phyloP scores from a whole-genome alignment of 2,888 invertebrate species.

The Acleris laterana region DNA sequence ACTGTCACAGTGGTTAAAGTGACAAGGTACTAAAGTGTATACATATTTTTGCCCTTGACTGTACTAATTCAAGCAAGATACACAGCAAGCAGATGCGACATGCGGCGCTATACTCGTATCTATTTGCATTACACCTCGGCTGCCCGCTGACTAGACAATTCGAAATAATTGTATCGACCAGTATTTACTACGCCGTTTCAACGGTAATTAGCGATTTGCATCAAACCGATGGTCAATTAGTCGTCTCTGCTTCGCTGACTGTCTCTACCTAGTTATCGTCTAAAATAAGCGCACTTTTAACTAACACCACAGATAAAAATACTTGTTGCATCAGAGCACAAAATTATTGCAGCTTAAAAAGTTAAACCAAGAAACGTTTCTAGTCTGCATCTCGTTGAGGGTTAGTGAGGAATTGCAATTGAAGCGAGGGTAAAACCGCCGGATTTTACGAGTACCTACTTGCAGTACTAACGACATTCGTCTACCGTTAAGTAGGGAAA shows the following conservation, averaged over 20 bases:
- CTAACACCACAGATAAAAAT: constrained; percentile 42
- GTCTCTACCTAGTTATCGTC: constrained; percentile 43
- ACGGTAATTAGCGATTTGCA: constrained; percentile 74
- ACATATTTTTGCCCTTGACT: too few species aligned
- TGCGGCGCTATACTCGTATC: not conserved
- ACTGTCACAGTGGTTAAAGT: too few species aligned
- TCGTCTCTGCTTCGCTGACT: constrained; percentile 57
- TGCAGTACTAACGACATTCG: constrained; percentile 78
- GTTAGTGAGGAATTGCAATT: constrained; percentile 50
- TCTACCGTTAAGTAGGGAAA: constrained; percentile 77
- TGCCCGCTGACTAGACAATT: constrained; percentile 42
- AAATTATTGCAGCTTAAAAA: not conserved
- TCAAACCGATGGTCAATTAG: constrained; percentile 73
- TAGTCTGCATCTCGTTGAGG: constrained; percentile 40
- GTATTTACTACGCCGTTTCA: constrained; percentile 59
- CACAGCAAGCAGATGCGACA: not conserved
- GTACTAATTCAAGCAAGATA: too few species aligned
- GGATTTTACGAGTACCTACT: constrained; percentile 76
- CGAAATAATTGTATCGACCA: constrained; percentile 55
- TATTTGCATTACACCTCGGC: not conserved
- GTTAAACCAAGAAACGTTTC: not conserved
- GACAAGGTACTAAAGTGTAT: too few species aligned
- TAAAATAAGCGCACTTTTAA: constrained; percentile 42
- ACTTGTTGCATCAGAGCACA: not conserved
- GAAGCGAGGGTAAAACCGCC: constrained; percentile 58